Conservation (phyloP, 2,888 invertebrate species). For the Pyrochroa serraticornis region DNA sequence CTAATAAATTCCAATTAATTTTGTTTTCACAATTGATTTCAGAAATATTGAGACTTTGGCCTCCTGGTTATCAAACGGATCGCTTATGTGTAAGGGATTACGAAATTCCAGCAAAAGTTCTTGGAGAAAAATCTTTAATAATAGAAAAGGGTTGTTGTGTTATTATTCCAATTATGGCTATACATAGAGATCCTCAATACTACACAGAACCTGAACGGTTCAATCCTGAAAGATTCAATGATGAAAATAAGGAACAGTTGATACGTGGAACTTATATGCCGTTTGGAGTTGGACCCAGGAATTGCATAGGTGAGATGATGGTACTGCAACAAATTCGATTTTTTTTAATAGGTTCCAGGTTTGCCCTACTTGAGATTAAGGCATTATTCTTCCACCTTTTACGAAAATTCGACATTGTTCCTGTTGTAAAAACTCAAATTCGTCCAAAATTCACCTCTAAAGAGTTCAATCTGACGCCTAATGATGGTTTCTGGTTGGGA, state of each 20-base stretch:
- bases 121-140: constrained; percentile 40
- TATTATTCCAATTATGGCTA: constrained; percentile 58
- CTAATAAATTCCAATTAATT: not conserved
- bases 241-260: constrained; percentile 60
- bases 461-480: constrained; percentile 53
- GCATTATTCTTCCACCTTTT: constrained; percentile 53
- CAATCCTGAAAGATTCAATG: constrained; percentile 62
- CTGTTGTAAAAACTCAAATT: constrained; percentile 32
- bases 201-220: constrained; percentile 63
- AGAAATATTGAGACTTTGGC: constrained; percentile 20
- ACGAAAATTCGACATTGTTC: constrained; percentile 44
- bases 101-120: constrained; percentile 58
- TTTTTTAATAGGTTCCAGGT: constrained; percentile 36
- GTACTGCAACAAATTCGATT: no score
- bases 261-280: constrained; percentile 61
- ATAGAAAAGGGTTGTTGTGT: constrained; percentile 58
- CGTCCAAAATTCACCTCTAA: constrained; percentile 45
- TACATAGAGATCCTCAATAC: constrained; percentile 63
- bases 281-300: constrained; percentile 59
- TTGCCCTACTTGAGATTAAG: constrained; percentile 55
- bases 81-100: constrained; percentile 63
- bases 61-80: constrained; percentile 59
- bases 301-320: constrained; percentile 43
- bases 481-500: constrained; percentile 48
- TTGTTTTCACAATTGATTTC: no score